Evolutionary conservation across 2,113 vertebrate genomes (phyloP).

Genomic region (Crypturellus undulatus): DNA sequence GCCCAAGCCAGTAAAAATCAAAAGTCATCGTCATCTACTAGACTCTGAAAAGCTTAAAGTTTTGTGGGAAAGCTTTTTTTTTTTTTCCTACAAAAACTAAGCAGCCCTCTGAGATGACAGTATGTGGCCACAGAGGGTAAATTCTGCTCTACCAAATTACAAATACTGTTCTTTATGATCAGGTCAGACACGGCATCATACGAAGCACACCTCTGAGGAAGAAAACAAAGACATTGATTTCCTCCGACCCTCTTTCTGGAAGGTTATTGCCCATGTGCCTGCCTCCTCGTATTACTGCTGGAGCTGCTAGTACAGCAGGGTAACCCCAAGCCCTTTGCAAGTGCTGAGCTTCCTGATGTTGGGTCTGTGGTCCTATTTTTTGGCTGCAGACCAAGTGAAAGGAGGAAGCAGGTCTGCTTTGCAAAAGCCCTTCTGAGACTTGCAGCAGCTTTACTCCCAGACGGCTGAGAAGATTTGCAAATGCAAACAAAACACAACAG

Average conservation of each 20-base stretch:
- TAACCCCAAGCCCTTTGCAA: not conserved
- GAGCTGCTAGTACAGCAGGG: not conserved
- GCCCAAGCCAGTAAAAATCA: not conserved
- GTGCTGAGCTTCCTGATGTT: not conserved
- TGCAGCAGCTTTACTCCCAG: not conserved
- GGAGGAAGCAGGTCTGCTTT: not conserved
- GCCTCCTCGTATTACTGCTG: fast-evolving
- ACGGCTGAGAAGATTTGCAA: not conserved
- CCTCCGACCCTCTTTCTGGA: not conserved
- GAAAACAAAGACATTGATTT: not conserved
- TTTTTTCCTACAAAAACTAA: not conserved
- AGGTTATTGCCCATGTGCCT: not conserved
- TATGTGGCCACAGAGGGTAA: not conserved
- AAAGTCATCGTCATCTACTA: not conserved
- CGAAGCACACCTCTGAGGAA: fast-evolving
- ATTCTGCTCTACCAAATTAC: not conserved
- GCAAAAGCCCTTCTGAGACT: not conserved
- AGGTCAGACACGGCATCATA: not conserved
- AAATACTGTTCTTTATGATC: not conserved
- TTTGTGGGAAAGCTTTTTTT: not conserved
- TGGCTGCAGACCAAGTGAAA: not conserved
- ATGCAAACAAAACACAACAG: not conserved
- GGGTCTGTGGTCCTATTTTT: not conserved
- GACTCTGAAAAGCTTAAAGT: not conserved
- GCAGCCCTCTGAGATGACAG: not conserved